Percentiles rank a stretch among this genome's conserved stretches.
Evolutionary conservation across 2,797 vertebrate genomes (phyloP).

Genomic region (Pseudotriccus pelzelni): DNA sequence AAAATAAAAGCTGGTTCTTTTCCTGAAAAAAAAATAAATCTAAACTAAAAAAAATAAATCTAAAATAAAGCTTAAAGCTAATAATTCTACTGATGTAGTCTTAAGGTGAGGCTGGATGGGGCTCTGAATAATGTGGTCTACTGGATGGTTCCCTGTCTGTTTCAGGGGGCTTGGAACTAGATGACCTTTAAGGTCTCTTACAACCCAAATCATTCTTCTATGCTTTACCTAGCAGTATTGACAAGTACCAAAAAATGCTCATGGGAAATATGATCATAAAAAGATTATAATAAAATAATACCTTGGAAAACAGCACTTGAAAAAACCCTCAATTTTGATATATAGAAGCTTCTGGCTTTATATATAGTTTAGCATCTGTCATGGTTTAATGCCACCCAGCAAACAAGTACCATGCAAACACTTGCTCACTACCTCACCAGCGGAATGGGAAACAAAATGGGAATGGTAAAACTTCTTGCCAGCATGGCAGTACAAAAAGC

Average conservation of each 20-base stretch:
- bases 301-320: not conserved
- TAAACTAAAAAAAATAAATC: not conserved
- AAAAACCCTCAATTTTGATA: not conserved
- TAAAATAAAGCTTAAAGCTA: not conserved
- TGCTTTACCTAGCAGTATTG: not conserved
- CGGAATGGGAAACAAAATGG: not conserved
- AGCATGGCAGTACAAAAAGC: not conserved
- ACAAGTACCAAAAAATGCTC: not conserved
- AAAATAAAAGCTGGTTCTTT: not conserved
- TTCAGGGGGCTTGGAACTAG: rapidly evolving
- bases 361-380: not conserved
- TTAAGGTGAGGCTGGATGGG: not conserved
- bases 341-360: not conserved
- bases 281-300: not conserved
- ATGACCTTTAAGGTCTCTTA: not conserved
- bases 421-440: not conserved
- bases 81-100: not conserved
- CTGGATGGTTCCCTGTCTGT: not conserved
- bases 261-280: not conserved
- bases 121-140: not conserved
- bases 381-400: not conserved
- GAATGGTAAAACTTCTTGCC: not conserved
- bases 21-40: not conserved
- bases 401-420: not conserved
- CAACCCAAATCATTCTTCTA: not conserved